Percentiles rank a stretch among this genome's conserved stretches.
These are phyloP conservation scores for Criorhina ranunculi DNA, from an alignment of 2,888 invertebrate species.

Conservation along the genomic window DNA sequence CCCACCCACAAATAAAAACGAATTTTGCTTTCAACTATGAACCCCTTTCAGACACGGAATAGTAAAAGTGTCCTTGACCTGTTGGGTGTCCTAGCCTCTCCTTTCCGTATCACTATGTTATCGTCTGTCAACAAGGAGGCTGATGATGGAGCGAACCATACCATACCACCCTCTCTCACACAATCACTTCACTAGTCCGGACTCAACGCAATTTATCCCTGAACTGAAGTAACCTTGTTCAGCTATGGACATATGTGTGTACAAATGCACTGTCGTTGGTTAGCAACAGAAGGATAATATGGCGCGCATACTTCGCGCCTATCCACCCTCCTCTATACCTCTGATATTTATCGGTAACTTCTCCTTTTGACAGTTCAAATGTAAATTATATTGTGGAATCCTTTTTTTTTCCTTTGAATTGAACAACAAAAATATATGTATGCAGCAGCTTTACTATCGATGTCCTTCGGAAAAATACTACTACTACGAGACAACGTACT, in stretches of 20 bases:
- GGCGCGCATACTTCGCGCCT: conserved; percentile 25
- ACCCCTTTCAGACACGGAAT: conserved; percentile 64
- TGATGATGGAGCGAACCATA: conserved; percentile 39
- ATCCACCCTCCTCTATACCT: background rate
- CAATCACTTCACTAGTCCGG: conserved; percentile 44
- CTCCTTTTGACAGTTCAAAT: conserved; percentile 39
- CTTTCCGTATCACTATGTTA: conserved; percentile 50
- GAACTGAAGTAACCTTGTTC: conserved; percentile 74
- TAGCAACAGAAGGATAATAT: conserved; percentile 61
- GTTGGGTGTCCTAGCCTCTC: conserved; percentile 56
- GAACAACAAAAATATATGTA: conserved; percentile 31
- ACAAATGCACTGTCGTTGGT: conserved; percentile 58
- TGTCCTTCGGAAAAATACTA: conserved; percentile 63
- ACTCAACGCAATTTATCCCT: conserved; percentile 66
- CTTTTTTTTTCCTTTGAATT: conserved; percentile 24
- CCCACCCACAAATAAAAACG: conserved; percentile 22
- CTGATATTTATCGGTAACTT: conserved; percentile 34
- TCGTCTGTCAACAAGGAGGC: conserved; percentile 67
- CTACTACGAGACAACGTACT: conserved; percentile 58
- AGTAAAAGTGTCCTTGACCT: conserved; percentile 76
- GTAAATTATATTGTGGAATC: conserved; percentile 39
- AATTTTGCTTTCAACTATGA: conserved; percentile 31
- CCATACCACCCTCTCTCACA: conserved; percentile 16
- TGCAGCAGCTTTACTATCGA: conserved; percentile 44
- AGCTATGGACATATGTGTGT: conserved; percentile 36